Evolutionary conservation across 1,140 invertebrate genomes (phyloP).

Genomic region (Berghia stephanieae): DNA sequence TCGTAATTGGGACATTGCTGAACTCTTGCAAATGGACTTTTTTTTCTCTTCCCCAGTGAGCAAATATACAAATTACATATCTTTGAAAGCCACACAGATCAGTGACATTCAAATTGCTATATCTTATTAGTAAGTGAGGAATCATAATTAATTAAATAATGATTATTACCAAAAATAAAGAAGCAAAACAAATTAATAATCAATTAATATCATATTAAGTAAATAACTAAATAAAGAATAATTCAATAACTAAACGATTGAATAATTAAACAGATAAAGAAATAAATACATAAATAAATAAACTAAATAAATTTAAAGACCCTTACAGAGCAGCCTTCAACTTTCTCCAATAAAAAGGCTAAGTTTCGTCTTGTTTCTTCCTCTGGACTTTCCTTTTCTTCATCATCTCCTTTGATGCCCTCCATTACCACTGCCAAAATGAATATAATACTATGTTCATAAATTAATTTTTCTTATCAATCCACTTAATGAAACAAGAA

Average conservation of each 20-base stretch:
- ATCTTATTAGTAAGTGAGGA: too few relatives aligned
- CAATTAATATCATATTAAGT: not conserved
- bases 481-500: too few relatives aligned
- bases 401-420: constrained; percentile 70
- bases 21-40: too few relatives aligned
- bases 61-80: too few relatives aligned
- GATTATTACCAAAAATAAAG: too few relatives aligned
- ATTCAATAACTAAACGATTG: not conserved
- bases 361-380: constrained; percentile 73
- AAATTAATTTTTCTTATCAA: too few relatives aligned
- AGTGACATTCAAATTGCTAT: too few relatives aligned
- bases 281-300: not conserved
- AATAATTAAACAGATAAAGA: not conserved
- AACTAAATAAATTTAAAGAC: not conserved
- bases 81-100: too few relatives aligned
- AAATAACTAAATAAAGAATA: not conserved
- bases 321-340: constrained; percentile 83
- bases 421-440: constrained; percentile 51
- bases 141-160: too few relatives aligned
- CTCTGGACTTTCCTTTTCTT: constrained; percentile 64
- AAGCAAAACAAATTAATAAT: not conserved
- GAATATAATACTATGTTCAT: not conserved
- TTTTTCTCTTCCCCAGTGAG: too few relatives aligned
- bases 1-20: too few relatives aligned
- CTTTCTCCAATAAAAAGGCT: constrained; percentile 84